A percentile compares a stretch with the other conserved stretches of the same genome.
Conservation (phyloP, 2,113 vertebrate genomes). For the Ptilonorhynchus violaceus region DNA sequence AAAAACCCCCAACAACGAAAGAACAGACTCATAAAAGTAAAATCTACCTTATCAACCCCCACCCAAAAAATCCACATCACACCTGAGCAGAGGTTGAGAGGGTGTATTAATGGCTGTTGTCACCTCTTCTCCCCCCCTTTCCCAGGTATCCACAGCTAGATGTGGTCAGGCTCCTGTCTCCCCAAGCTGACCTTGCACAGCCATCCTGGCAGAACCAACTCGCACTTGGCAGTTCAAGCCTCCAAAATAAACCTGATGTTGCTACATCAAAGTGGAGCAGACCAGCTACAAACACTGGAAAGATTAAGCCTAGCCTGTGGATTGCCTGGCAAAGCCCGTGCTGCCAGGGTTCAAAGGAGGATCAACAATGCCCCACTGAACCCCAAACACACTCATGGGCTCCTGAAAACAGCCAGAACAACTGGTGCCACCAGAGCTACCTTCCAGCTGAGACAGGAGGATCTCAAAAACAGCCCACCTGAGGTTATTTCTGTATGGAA, state of each 20-base stretch:
- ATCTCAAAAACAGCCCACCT: neutral
- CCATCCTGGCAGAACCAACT: neutral
- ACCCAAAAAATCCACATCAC: neutral
- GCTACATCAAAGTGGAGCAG: neutral
- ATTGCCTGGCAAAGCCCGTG: neutral
- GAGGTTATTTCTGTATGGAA: neutral
- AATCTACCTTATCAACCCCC: neutral
- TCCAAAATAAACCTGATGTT: neutral
- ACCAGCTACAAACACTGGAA: neutral
- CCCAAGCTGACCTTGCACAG: neutral
- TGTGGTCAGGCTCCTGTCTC: neutral
- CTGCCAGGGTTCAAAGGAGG: neutral
- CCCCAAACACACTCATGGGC: too few relatives aligned
- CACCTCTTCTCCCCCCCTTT: neutral
- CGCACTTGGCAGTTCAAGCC: neutral
- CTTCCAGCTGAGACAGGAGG: neutral
- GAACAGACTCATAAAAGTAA: neutral
- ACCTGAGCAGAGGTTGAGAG: neutral
- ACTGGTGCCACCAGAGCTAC: neutral
- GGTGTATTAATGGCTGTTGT: neutral
- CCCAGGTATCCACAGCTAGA: neutral
- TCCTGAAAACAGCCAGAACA: neutral
- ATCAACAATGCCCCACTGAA: neutral
- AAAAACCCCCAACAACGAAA: neutral
- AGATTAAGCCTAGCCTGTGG: neutral